Evolutionary conservation across 2,888 invertebrate species (phyloP), one percentile per base, ranked within the genome.

Genomic region (Dynastes hyllus): DNA sequence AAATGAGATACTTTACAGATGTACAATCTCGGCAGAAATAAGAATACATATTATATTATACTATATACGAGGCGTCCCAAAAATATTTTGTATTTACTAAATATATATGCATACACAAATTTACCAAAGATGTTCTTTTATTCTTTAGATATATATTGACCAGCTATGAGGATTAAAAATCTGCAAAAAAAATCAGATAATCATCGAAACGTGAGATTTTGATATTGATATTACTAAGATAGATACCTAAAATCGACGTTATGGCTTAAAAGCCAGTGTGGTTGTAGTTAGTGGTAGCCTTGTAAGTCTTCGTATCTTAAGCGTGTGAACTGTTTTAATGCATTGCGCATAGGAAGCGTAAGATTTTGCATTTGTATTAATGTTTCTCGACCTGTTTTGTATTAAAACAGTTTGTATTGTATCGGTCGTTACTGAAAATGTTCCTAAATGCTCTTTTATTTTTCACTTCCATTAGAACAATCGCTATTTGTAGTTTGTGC

Each of bases 1-100:
- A 22, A 69, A 45, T 45, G 45, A 73, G 37, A 75, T 69, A 69
- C 22, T 75, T 63, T 40, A 75, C 61, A 61, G 45, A 75, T 75
- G 73, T 75, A 75, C 73, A 75, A 75, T 75, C 63, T 75, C 55
- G 73, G 73, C 73, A 75, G 73, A 75, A 75, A 75, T 61, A 75
- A 75, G 61, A 75, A 61, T 61, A 63, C 50, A 75, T 75, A 63
- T 61, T 75, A 75, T 55, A 75, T 55, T 55, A 32, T 61, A 61
- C 22, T 75, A 61, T 61, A 61, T 61, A 75, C n/a, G 40, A 69
- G 51, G 73, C 73, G 73, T 61, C 73, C 73, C 29, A 61, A 73
- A 51, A 69, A 51, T 73, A 73, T 73, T 73, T 73, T 61, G 1
- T 75, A 75, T 75, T 58, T 51, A 22, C 27, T 11, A n/a, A 71